Evolutionary conservation across 1,140 invertebrate species (phyloP).

Genomic region (Habropoda laboriosa): DNA sequence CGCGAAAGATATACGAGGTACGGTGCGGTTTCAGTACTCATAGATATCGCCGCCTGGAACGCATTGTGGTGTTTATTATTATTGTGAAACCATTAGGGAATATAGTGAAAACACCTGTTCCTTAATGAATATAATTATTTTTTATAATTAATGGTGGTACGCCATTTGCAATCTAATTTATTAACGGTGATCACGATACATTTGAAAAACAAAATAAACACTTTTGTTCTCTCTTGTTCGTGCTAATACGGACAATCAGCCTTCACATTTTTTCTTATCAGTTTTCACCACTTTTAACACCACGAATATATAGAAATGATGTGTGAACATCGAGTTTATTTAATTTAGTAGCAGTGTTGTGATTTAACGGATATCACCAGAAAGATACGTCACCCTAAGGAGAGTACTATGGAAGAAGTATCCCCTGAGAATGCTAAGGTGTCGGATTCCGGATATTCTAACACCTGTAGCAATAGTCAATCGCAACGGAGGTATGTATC

Average conservation of each 20-base stretch:
- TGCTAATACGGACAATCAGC: neutral
- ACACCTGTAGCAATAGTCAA: constrained; percentile 89
- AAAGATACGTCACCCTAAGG: neutral
- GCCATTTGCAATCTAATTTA: neutral
- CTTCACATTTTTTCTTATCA: neutral
- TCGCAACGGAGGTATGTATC: constrained; percentile 86
- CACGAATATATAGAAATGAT: constrained; percentile 28
- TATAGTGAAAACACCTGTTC: neutral
- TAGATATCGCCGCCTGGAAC: constrained; percentile 24
- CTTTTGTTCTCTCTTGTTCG: neutral
- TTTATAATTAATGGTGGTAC: neutral
- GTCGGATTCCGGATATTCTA: constrained; percentile 90
- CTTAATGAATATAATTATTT: neutral
- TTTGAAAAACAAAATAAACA: neutral
- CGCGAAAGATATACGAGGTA: constrained; percentile 27
- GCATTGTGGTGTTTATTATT: constrained; percentile 10
- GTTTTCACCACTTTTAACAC: neutral
- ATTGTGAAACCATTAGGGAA: neutral
- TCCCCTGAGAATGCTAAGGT: constrained; percentile 84
- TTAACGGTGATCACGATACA: neutral
- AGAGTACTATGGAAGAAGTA: constrained; percentile 80
- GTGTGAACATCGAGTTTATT: constrained; percentile 21
- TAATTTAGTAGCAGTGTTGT: constrained; percentile 38
- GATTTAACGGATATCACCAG: constrained; percentile 23
- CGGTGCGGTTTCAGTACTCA: constrained; percentile 34